Base-by-base conservation (phyloP, 2,797 vertebrate genomes). In the Lutjanus campechanus region DNA sequence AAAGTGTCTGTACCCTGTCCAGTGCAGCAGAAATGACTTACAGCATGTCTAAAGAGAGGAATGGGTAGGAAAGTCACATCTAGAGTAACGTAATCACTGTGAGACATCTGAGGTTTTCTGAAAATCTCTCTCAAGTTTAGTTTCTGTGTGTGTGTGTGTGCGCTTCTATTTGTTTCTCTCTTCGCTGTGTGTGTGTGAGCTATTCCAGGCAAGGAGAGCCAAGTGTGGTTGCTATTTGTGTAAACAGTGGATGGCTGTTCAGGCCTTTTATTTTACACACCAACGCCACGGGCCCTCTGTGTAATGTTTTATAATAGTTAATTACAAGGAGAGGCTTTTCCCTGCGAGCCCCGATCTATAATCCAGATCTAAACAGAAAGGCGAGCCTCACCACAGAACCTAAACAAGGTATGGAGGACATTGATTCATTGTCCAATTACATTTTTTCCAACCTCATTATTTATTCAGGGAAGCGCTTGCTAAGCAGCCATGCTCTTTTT, bases 221-320 rank as follows among this genome's bases (percentile, higher is more conserved):
- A 84, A 86, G 75, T 76, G 89, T 6, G 80, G 89, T 89, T 90
- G 87, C 91, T 91, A 87, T 93, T 93, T 92, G 82, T 87, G 84
- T 87, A 91, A 93, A 93, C 87, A 90, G 74, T 69, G 77, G 61
- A 86, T 73, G 86, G 73, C 76, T 77, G 74, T 87, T 87, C 77
- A 70, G 82, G 77, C 73, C 89, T 87, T 92, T 89, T 86, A 88
- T 89, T 92, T 90, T 69, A 90, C 88, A 91, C 90, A 87, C 90
- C 76, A 87, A 88, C 83, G 54, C 85, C 91, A 92, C 22, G 68
- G 76, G 79, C 51, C 81, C 64, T 84, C 66, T 71, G 85, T 84
- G 84, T 79, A 81, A 84, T 80, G 88, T 86, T 92, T 85, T 90
- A 83, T 85, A 90, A 86, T 67, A 73, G 67, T 78, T 90, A 90